These are phyloP conservation scores for Sphaeramia orbicularis DNA, from an alignment of 2,797 vertebrate species.

Conservation along the genomic window DNA sequence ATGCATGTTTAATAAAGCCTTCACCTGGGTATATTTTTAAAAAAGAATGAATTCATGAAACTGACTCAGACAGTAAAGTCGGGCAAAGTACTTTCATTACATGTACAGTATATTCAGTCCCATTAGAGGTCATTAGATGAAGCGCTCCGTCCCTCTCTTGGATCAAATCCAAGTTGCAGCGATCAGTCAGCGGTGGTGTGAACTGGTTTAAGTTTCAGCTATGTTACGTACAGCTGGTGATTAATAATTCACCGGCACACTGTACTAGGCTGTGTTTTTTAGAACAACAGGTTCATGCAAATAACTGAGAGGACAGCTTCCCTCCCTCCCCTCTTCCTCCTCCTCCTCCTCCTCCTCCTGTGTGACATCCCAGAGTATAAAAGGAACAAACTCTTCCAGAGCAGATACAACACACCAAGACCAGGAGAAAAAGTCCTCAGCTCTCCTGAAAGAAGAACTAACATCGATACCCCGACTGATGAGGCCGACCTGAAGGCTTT, in stretches of 20 bases:
- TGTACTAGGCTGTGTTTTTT: constrained; percentile 41
- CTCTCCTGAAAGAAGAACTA: constrained; percentile 18
- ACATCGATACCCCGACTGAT: constrained; percentile 41
- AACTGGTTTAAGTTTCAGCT: constrained; percentile 38
- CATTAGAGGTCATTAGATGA: background rate
- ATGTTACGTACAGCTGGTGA: constrained; percentile 22
- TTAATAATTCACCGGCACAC: constrained; percentile 70
- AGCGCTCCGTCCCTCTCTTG: constrained; percentile 14
- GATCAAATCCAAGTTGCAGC: background rate
- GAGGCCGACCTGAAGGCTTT: constrained; percentile 50
- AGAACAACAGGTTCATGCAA: constrained; percentile 50
- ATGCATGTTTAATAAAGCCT: no score
- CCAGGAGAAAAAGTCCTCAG: constrained; percentile 23
- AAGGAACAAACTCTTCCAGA: constrained; percentile 38
- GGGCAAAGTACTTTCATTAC: no score
- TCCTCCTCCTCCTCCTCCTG: background rate
- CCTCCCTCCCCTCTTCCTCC: background rate
- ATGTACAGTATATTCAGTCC: no score
- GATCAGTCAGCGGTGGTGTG: constrained; percentile 27
- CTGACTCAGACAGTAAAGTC: no score
- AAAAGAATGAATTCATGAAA: no score
- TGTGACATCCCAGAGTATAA: constrained; percentile 71
- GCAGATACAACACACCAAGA: constrained; percentile 31
- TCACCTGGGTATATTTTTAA: no score
- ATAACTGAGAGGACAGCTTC: constrained; percentile 15